phyloP scores from a whole-genome alignment of 2,113 vertebrate genomes.

The Mirza zaza region DNA sequence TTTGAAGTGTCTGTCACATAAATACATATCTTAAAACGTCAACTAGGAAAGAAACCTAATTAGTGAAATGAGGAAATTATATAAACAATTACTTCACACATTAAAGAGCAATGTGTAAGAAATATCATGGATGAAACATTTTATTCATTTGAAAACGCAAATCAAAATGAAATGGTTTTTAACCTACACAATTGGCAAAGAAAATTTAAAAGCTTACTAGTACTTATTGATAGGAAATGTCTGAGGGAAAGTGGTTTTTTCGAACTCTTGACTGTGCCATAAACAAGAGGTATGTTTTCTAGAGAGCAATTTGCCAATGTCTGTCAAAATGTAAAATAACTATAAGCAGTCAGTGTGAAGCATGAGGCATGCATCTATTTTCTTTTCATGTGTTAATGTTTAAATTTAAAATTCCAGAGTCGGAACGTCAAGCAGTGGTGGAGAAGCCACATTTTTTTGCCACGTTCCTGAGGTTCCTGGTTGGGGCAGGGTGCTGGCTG shows the following conservation, averaged over 20 bases:
- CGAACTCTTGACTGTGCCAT: neutral
- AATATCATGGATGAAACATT: neutral
- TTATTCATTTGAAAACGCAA: neutral
- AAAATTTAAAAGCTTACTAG: neutral
- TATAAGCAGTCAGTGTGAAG: no score
- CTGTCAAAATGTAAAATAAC: neutral
- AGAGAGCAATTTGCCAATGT: neutral
- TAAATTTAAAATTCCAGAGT: neutral
- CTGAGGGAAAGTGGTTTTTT: no score
- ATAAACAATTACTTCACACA: neutral
- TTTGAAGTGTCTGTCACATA: neutral
- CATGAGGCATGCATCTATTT: neutral
- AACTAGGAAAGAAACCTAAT: neutral
- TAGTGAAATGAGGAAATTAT: neutral
- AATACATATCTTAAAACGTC: neutral
- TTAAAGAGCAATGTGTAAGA: neutral
- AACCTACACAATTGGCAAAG: rapidly evolving
- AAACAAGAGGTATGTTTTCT: neutral
- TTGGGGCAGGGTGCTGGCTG: rapidly evolving
- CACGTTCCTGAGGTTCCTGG: neutral
- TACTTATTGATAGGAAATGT: neutral
- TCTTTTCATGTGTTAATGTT: no score
- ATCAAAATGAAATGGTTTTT: neutral
- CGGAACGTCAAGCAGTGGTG: neutral
- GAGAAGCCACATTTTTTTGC: neutral